Evolutionary conservation across 2,113 vertebrate species (phyloP).

Genomic region (Odobenus rosmarus): DNA sequence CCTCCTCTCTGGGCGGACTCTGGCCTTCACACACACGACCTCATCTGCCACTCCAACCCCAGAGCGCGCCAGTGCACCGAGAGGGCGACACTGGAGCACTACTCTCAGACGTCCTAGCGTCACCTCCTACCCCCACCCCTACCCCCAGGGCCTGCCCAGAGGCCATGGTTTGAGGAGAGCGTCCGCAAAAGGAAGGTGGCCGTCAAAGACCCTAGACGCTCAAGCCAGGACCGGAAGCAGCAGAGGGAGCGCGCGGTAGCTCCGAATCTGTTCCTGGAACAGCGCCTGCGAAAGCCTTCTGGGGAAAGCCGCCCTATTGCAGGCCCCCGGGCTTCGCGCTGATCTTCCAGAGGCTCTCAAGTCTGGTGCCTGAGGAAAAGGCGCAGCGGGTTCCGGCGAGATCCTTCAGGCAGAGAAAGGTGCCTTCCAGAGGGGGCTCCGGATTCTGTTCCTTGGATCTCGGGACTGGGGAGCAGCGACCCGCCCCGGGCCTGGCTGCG

Average conservation of each 20-base stretch:
- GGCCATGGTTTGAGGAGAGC: background rate
- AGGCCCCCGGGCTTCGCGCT: rapidly evolving
- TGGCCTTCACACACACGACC: background rate
- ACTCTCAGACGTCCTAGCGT: rapidly evolving
- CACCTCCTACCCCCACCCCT: rapidly evolving
- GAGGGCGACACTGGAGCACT: background rate
- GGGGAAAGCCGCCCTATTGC: background rate
- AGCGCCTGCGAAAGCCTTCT: background rate
- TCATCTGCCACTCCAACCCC: background rate
- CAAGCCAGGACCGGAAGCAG: background rate
- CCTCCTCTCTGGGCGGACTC: background rate
- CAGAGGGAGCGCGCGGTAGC: background rate
- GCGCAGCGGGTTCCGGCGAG: background rate
- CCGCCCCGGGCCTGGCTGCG: background rate
- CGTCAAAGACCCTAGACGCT: background rate
- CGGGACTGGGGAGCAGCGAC: background rate
- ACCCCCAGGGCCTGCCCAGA: background rate
- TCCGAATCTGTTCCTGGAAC: background rate
- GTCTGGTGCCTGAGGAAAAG: background rate
- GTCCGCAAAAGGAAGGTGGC: background rate
- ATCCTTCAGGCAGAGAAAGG: background rate
- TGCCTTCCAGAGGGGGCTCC: background rate
- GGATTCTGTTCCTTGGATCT: background rate
- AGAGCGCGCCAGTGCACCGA: rapidly evolving
- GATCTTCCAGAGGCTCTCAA: background rate